Percentiles rank a stretch among this genome's conserved stretches.
These are phyloP conservation scores for Caenorhabditis becei DNA, from an alignment of 2,888 invertebrate species.

Conservation along the genomic window DNA sequence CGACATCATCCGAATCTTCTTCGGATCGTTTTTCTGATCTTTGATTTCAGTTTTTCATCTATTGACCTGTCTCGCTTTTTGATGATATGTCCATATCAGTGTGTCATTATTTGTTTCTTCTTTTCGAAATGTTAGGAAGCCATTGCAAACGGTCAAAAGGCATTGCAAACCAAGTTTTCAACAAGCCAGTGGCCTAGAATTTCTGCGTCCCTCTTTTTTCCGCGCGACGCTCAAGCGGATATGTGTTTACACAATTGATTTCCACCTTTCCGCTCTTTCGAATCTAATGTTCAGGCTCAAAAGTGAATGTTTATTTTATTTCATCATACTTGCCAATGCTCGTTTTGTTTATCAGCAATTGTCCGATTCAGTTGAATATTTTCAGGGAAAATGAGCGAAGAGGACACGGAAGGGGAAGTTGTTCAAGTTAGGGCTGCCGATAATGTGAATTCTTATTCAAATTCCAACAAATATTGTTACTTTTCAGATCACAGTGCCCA, in stretches of 20 bases:
- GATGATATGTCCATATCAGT: background rate
- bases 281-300: constrained; percentile 42
- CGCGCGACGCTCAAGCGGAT: constrained; percentile 28
- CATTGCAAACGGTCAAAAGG: background rate
- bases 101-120: constrained; percentile 10
- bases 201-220: constrained; percentile 35
- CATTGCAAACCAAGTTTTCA: background rate
- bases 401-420: constrained; percentile 35
- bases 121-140: background rate
- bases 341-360: background rate
- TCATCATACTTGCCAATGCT: background rate
- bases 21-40: constrained; percentile 1
- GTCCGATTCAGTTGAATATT: constrained; percentile 2
- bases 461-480: background rate
- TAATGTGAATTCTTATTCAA: constrained; percentile 2
- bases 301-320: constrained; percentile 28
- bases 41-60: background rate
- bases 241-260: constrained; percentile 61
- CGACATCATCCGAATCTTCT: background rate
- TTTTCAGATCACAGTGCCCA: constrained; percentile 22
- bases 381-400: constrained; percentile 18
- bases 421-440: constrained; percentile 28
- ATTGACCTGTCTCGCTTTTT: background rate
- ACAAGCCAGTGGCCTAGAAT: constrained; percentile 42
- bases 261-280: constrained; percentile 21